phyloP scores from a whole-genome alignment of 2,113 vertebrate genomes.

The Microcebus murinus region DNA sequence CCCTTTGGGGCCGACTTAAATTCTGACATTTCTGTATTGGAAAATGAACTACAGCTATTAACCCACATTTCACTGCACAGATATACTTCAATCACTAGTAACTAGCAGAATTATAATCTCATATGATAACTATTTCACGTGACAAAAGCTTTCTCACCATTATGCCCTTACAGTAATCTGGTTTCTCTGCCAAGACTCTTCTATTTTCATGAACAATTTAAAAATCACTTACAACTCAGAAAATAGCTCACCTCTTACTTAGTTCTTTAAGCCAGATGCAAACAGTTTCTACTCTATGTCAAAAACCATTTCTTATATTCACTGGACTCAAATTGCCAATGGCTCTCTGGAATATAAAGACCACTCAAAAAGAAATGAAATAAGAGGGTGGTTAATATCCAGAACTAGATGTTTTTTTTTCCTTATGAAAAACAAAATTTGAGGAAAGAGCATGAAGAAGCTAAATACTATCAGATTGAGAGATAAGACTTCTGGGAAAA shows the following conservation, averaged over 20 bases:
- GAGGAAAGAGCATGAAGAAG: not conserved
- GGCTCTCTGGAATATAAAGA: not conserved
- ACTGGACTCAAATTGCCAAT: not conserved
- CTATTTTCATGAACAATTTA: conserved; percentile 52
- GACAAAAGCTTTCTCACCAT: not conserved
- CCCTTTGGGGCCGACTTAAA: not conserved
- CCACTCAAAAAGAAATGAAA: conserved; percentile 37
- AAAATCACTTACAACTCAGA: conserved; percentile 58
- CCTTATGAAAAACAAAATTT: conserved; percentile 52
- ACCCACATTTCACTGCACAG: not conserved
- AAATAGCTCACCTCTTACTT: conserved; percentile 36
- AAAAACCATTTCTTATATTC: conserved; percentile 46
- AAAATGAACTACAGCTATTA: conserved; percentile 47
- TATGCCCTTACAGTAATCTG: not conserved
- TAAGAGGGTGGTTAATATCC: not conserved
- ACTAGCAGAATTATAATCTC: conserved; percentile 34
- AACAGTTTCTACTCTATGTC: conserved; percentile 3
- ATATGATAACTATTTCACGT: not conserved
- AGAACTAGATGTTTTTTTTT: not conserved
- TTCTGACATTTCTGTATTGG: not conserved
- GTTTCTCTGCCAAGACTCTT: not conserved
- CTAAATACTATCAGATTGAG: conserved; percentile 32
- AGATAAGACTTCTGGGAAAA: not conserved
- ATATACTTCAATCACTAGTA: not conserved
- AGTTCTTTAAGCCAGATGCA: conserved; percentile 33